These are phyloP conservation scores for Dicerorhinus sumatrensis DNA, from an alignment of 2,113 vertebrate genomes.

Conservation along the genomic window DNA sequence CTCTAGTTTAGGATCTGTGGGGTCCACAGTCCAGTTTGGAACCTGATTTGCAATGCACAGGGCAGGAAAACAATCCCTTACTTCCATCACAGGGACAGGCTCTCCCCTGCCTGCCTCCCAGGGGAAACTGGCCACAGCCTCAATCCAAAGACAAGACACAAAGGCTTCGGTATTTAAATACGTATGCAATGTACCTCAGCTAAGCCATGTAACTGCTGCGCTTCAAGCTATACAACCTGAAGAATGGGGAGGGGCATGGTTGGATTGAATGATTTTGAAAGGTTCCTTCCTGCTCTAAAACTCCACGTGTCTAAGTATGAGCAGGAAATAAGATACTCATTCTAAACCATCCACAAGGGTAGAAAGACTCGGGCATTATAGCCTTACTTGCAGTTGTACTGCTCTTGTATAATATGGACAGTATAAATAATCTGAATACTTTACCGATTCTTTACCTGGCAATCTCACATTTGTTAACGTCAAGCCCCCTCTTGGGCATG, in stretches of 20 bases:
- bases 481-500: slow-evolving; percentile 98
- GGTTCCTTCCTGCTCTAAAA: background rate
- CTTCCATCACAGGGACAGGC: background rate
- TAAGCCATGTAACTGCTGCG: background rate
- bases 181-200: accelerated
- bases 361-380: background rate
- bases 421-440: accelerated
- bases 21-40: background rate
- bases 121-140: background rate
- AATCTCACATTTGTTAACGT: slow-evolving; percentile 99
- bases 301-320: background rate
- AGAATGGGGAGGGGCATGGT: background rate
- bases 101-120: background rate
- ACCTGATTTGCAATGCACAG: background rate
- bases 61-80: background rate
- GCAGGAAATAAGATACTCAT: background rate
- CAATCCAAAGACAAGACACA: background rate
- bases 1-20: background rate
- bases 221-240: background rate
- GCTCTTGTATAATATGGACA: accelerated
- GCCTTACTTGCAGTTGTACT: accelerated
- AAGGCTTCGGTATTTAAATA: background rate
- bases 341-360: background rate
- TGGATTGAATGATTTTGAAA: background rate
- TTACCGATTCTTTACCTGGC: slow-evolving; percentile 89